Evolutionary conservation across 2,797 vertebrate genomes (phyloP).

Genomic region (Channallabes apus): DNA sequence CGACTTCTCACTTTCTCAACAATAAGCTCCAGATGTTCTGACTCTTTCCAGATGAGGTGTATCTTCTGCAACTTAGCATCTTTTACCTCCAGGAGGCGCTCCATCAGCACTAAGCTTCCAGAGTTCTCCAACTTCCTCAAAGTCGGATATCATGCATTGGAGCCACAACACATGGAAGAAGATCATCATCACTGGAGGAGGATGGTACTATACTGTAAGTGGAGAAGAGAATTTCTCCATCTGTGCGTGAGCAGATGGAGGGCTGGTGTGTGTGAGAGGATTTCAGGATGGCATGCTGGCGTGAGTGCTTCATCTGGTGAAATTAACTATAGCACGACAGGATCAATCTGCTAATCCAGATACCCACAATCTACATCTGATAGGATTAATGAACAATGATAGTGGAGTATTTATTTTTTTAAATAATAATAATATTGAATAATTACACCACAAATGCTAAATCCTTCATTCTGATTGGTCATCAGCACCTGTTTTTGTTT

Average conservation of each 20-base stretch:
- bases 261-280: conserved; percentile 67
- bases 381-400: neutral
- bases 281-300: conserved; percentile 66
- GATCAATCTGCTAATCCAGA: conserved; percentile 15
- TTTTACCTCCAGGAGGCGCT: conserved; percentile 71
- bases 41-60: conserved; percentile 65
- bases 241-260: conserved; percentile 54
- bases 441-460: neutral
- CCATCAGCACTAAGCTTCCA: conserved; percentile 75
- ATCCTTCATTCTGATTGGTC: neutral
- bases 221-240: too few species aligned
- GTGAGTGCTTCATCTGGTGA: conserved; percentile 58
- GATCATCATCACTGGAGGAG: neutral
- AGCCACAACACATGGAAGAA: conserved; percentile 36
- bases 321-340: conserved; percentile 57
- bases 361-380: neutral
- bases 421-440: neutral
- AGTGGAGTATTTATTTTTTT: neutral
- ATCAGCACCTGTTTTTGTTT: neutral
- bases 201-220: neutral
- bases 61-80: conserved; percentile 77
- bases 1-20: neutral
- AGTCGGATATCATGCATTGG: neutral
- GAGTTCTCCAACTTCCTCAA: conserved; percentile 54
- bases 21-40: neutral